Evolutionary conservation across 2,888 invertebrate genomes (phyloP), one percentile per base, ranked within the genome.

Genomic region (Agrypnus murinus): DNA sequence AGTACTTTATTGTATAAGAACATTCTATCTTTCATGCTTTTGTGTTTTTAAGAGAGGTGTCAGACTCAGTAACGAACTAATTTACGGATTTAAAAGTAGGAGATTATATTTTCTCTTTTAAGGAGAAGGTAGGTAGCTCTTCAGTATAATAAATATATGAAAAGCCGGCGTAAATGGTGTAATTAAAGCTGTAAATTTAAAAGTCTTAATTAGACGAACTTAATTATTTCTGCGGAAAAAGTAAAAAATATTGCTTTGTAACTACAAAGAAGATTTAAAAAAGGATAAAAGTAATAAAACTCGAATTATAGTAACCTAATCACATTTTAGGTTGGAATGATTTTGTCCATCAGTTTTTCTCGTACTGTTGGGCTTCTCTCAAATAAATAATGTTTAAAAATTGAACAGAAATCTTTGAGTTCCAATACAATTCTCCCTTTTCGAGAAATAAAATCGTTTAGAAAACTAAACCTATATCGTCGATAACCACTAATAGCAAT

Each of bases 141-240:
- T 50, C 50, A 5, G 9, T 25, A 25, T 25, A 25, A 25, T 31
- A 32, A 50, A 50, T 50, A 50, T 31, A 50, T 46, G 50, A 48
- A 25, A 48, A 19, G 19, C 32, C 12, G 31, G 12, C 31, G 32
- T n/a, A 17, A 12, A 31, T 12, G 50, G 19, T 15, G 19, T 50
- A 50, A 50, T 50, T 50, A 50, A 50, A 19, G 12, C 32, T 50
- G 14, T 6, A 12, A 50, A 50, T 14, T 19, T 31, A 7, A 48
- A 50, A 25, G 50, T 32, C 48, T 50, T 50, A 50, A 50, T 31
- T 31, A 43, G 8, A 43, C 12, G 43, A 43, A 14, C 15, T 43
- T 43, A 1, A 15, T 43, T 43, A 25, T 25, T 25, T 25, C 25
- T 25, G 2, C 3, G 25, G 25, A 5, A 25, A 25, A 25, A 25